Evolutionary conservation across 1,140 invertebrate species (phyloP), one percentile per base, ranked within the genome.

Genomic region (Adoxophyes honmai): DNA sequence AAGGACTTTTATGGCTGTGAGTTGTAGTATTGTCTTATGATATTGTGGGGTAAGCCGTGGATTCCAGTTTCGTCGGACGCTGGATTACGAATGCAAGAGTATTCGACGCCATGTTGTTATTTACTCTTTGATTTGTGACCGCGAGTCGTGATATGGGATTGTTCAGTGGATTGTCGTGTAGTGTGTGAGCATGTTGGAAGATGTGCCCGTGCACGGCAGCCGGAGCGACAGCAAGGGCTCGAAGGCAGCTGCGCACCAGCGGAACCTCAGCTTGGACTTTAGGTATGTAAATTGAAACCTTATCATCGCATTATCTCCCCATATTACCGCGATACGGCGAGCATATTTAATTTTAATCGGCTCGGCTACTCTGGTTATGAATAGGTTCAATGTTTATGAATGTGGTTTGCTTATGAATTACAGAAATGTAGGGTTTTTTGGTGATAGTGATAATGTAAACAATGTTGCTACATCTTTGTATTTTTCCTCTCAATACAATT

Each of bases 71-170:
- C 42, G 55, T 13, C 36, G 53, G 55, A 38, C 54, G 59, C 39
- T 39, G 38, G 55, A 57, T 18, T 36, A 63, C 39, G 57, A 62
- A 58, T 60, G 62, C 59, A 60, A 70, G 62, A 73, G 57, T 68
- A n/a, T n/a, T n/a, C 65, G 84, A 73, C 84, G 84, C 84, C 84
- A 87, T 87, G 81, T 85, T 87, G 81, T 80, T 84, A 81, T 85
- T 85, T 87, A 83, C 73, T 70, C 72, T 72, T 71, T 83, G 73
- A 82, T 74, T 70, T 68, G 67, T 62, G 59, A 60, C 60, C 60
- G 68, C 57, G 63, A 66, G 55, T 75, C 71, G 74, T 87, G 81
- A 68, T 81, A 81, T 86, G 83, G 78, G 74, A 75, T 69, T 73
- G 75, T 82, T 67, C 76, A 74, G 76, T 76, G 77, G 56, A 61